Conservation (phyloP, 2,888 invertebrate species). For the Eristalis intricaria region DNA sequence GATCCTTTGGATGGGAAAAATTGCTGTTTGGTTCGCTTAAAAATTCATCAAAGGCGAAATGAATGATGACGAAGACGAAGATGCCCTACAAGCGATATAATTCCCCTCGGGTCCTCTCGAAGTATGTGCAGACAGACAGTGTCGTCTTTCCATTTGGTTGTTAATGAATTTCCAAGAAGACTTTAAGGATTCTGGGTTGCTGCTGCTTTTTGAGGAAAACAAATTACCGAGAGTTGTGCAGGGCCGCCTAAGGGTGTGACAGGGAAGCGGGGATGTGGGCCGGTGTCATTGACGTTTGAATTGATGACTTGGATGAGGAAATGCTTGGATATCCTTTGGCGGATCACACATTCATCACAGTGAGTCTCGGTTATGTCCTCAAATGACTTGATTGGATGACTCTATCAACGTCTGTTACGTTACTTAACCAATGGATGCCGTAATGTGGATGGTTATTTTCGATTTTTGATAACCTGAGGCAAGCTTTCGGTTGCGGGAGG, state of each 20-base stretch:
- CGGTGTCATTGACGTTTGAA: background rate
- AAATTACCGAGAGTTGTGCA: background rate
- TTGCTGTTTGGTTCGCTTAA: background rate
- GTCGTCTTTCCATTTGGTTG: background rate
- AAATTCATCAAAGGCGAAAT: background rate
- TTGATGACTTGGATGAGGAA: background rate
- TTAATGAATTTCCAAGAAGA: slow-evolving; percentile 8
- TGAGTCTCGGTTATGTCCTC: background rate
- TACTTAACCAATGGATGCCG: slow-evolving; percentile 14
- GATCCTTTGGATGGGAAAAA: background rate
- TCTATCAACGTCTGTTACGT: background rate
- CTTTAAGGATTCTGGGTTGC: background rate
- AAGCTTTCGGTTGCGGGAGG: background rate
- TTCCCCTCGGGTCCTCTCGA: background rate
- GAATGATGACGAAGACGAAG: background rate
- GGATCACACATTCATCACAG: background rate
- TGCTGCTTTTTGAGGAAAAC: slow-evolving; percentile 7
- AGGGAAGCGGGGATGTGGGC: background rate
- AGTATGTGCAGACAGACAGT: background rate
- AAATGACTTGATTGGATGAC: background rate
- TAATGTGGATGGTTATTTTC: background rate
- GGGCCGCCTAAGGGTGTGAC: too few species aligned
- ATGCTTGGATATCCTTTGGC: background rate
- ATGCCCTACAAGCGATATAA: background rate
- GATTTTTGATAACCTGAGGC: background rate